These are phyloP conservation scores for Tachina grossa DNA, from an alignment of 2,888 invertebrate species.

Conservation along the genomic window DNA sequence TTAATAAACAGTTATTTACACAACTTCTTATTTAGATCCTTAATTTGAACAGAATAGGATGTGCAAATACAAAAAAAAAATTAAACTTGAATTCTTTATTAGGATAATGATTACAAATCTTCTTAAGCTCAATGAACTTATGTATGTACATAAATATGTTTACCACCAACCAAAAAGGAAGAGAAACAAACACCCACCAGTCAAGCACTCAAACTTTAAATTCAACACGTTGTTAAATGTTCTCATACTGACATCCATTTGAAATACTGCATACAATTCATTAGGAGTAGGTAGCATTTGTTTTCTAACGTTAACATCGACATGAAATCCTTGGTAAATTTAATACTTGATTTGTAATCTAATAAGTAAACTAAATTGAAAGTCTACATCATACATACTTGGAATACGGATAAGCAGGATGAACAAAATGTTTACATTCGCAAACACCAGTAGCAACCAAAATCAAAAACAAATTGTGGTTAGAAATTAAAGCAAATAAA, in stretches of 20 bases:
- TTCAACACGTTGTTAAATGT: constrained; percentile 60
- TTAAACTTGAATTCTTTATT: constrained; percentile 59
- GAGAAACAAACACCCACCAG: constrained; percentile 39
- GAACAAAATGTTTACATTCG: constrained; percentile 48
- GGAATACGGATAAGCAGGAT: constrained; percentile 51
- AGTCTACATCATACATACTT: constrained; percentile 52
- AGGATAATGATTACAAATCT: constrained; percentile 71
- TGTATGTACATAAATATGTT: not conserved
- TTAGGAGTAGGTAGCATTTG: constrained; percentile 42
- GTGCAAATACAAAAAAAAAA: constrained; percentile 44
- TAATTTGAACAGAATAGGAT: constrained; percentile 50
- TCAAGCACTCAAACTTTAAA: constrained; percentile 37
- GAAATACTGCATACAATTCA: constrained; percentile 52
- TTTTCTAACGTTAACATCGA: constrained; percentile 22
- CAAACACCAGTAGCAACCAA: constrained; percentile 14
- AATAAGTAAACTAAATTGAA: constrained; percentile 55
- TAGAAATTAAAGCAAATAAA: constrained; percentile 55
- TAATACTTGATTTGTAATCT: constrained; percentile 53
- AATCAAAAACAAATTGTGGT: constrained; percentile 52
- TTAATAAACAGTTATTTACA: constrained; percentile 46
- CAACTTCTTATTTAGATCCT: constrained; percentile 52
- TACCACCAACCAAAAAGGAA: constrained; percentile 25
- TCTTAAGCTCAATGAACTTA: constrained; percentile 49
- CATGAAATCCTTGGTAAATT: constrained; percentile 12
- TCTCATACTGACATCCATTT: constrained; percentile 10